Conservation (phyloP, 2,888 invertebrate genomes). For the Drosophila fulvimacula region DNA sequence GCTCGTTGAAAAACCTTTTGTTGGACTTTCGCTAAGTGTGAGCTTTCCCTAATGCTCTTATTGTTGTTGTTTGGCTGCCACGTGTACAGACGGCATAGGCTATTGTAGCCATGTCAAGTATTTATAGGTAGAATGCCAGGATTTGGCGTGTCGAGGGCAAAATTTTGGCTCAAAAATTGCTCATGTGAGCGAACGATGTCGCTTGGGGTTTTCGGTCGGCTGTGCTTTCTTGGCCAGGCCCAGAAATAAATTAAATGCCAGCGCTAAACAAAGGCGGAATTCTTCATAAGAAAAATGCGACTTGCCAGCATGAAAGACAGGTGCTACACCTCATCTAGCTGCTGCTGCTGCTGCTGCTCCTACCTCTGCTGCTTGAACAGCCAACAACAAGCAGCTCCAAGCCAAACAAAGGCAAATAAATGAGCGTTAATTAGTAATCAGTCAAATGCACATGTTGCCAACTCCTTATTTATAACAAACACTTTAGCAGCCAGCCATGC, state of each 20-base stretch:
- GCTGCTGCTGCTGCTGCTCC: background rate
- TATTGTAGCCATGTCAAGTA: conserved; percentile 75
- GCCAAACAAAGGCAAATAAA: conserved; percentile 63
- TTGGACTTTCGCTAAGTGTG: background rate
- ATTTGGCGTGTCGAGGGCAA: conserved; percentile 54
- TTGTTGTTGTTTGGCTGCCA: conserved; percentile 22
- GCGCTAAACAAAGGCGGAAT: conserved; percentile 68
- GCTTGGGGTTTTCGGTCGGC: background rate
- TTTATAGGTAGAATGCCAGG: conserved; percentile 74
- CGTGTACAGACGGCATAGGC: conserved; percentile 46
- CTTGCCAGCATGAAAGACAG: conserved; percentile 35
- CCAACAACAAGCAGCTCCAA: conserved; percentile 21
- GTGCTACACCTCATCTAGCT: conserved; percentile 14
- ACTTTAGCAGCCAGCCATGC: background rate
- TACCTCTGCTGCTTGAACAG: conserved; percentile 1
- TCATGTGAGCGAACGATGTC: conserved; percentile 36
- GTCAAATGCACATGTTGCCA: conserved; percentile 67
- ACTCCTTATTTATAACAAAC: conserved; percentile 19
- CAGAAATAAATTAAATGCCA: conserved; percentile 76
- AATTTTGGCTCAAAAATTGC: conserved; percentile 62
- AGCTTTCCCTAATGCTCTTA: background rate
- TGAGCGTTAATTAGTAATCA: conserved; percentile 71
- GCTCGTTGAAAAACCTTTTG: background rate
- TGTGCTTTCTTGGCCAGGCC: conserved; percentile 36
- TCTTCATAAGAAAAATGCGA: conserved; percentile 54